These are phyloP conservation scores for Neotoxoptera formosana DNA, from an alignment of 1,140 invertebrate genomes.

Conservation along the genomic window DNA sequence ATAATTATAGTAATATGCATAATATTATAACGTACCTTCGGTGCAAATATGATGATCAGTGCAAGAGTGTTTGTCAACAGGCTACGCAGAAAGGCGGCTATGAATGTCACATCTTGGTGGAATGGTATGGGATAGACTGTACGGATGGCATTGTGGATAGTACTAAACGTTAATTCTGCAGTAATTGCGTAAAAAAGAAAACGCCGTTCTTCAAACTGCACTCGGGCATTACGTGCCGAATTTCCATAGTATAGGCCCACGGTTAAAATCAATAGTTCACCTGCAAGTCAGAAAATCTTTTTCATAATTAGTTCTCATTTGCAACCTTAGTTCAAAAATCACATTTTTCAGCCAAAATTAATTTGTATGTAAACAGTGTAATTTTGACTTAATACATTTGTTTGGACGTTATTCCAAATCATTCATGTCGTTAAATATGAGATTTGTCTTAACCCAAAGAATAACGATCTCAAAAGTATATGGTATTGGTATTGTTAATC, in stretches of 20 bases:
- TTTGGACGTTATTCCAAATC: no score
- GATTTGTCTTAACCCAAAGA: no score
- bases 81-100: constrained; percentile 75
- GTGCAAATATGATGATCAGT: constrained; percentile 78
- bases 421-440: no score
- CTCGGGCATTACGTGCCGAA: constrained; percentile 81
- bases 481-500: no score
- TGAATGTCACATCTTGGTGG: constrained; percentile 71
- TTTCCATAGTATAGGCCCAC: constrained; percentile 86
- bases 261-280: constrained; percentile 81
- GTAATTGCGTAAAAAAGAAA: constrained; percentile 80
- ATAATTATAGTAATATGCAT: no score
- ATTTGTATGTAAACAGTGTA: no score
- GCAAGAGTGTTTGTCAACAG: constrained; percentile 81
- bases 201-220: constrained; percentile 78
- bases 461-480: no score
- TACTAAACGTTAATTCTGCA: constrained; percentile 77
- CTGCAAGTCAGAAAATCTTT: constrained; percentile 63
- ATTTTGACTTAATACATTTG: no score
- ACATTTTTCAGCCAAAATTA: no score
- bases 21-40: constrained; percentile 67
- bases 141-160: constrained; percentile 73
- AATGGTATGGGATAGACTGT: constrained; percentile 70
- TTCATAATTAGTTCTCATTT: neutral
- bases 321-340: neutral